These are phyloP conservation scores for Pteruthius melanotis DNA, from an alignment of 2,113 vertebrate species.

Conservation along the genomic window DNA sequence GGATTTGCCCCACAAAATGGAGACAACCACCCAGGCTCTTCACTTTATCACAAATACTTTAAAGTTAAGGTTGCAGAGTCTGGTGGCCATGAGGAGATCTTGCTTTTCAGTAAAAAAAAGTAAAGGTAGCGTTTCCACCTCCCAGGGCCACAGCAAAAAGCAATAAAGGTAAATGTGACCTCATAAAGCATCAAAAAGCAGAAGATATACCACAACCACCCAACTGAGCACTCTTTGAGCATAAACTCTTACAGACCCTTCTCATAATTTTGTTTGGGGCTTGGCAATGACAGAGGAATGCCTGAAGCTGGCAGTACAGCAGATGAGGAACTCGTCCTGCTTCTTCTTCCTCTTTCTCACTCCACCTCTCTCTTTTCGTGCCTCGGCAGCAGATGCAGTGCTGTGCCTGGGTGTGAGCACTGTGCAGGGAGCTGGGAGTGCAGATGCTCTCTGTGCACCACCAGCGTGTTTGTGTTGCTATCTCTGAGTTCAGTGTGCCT, in stretches of 20 bases:
- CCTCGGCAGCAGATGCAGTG: background rate
- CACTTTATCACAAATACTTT: background rate
- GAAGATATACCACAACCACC: background rate
- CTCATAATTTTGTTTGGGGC: background rate
- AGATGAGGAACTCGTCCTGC: background rate
- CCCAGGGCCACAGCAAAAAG: background rate
- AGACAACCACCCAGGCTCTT: background rate
- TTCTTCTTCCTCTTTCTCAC: background rate
- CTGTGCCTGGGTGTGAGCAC: background rate
- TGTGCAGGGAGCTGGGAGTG: rapidly evolving
- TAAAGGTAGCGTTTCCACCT: background rate
- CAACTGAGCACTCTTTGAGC: background rate
- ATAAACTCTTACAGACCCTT: background rate
- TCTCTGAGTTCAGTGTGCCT: rapidly evolving
- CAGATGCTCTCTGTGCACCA: background rate
- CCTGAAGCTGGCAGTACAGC: background rate
- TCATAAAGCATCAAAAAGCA: background rate
- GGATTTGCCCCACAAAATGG: background rate
- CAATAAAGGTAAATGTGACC: background rate
- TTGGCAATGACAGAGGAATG: background rate
- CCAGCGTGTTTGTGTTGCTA: rapidly evolving
- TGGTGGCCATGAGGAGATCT: background rate
- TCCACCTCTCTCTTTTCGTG: background rate
- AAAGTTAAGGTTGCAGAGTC: background rate
- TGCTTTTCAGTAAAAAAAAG: background rate